These are phyloP conservation scores for Chironomus tepperi DNA, from an alignment of 1,140 invertebrate species.

Conservation along the genomic window DNA sequence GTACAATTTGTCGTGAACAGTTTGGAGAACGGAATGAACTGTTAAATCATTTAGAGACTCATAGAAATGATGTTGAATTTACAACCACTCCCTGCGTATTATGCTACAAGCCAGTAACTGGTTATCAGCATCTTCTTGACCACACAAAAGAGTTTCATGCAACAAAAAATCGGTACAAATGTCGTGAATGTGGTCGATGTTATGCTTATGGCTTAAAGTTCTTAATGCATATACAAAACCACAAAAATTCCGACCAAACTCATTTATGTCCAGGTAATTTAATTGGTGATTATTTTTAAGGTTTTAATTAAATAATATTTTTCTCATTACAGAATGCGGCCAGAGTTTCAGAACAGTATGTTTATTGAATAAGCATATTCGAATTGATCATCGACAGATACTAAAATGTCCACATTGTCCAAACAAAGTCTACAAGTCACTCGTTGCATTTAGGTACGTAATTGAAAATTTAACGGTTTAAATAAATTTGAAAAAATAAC, in stretches of 20 bases:
- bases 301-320: too few relatives aligned
- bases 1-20: neutral
- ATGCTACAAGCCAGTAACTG: neutral
- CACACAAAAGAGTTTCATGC: neutral
- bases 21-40: neutral
- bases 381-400: neutral
- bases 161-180: neutral
- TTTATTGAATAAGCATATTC: neutral
- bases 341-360: conserved; percentile 1
- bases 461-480: too few relatives aligned
- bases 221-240: neutral
- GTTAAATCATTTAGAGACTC: neutral
- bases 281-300: too few relatives aligned
- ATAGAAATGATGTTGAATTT: conserved; percentile 9
- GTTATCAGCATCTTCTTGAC: neutral
- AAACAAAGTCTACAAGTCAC: neutral
- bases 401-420: neutral
- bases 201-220: conserved; percentile 1
- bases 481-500: too few relatives aligned
- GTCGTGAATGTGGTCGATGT: neutral
- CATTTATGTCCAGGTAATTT: neutral
- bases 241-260: neutral
- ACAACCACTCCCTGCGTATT: neutral
- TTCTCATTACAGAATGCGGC: neutral
- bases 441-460: neutral